Percentiles rank a stretch among this genome's conserved stretches.
Evolutionary conservation across 2,113 vertebrate genomes (phyloP).

Genomic region (Thunnus maccoyii): DNA sequence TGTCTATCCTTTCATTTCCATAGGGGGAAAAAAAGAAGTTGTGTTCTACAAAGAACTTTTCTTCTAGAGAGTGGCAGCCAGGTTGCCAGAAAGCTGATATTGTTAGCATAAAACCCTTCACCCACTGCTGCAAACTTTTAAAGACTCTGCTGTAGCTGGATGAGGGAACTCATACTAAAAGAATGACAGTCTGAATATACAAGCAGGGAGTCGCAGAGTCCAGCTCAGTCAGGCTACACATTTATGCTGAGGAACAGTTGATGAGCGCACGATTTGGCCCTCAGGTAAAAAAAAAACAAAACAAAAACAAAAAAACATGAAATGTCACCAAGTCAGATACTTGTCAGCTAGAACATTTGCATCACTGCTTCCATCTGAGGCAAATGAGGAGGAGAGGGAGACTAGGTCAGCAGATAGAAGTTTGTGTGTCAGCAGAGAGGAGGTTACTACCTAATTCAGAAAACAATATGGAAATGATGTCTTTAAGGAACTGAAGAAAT

Average conservation of each 20-base stretch:
- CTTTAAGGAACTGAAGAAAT: conserved; percentile 14
- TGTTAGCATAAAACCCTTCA: conserved; percentile 40
- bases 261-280: conserved; percentile 13
- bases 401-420: conserved; percentile 45
- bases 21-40: background rate
- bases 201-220: conserved; percentile 37
- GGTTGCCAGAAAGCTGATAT: conserved; percentile 9
- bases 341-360: conserved; percentile 42
- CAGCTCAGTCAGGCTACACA: conserved; percentile 16
- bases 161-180: background rate
- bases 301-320: background rate
- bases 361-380: conserved; percentile 42
- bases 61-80: background rate
- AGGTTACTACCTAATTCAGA: conserved; percentile 2
- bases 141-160: conserved; percentile 26
- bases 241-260: conserved; percentile 17
- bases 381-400: conserved; percentile 36
- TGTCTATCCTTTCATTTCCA: background rate
- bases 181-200: conserved; percentile 39
- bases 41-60: conserved; percentile 15
- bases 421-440: conserved; percentile 42
- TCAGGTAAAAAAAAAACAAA: conserved; percentile 27
- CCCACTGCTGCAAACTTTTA: conserved; percentile 34
- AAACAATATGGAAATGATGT: background rate
- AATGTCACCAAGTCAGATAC: conserved; percentile 26